Conservation (phyloP, 2,113 vertebrate genomes). For the Arizona elegans region DNA sequence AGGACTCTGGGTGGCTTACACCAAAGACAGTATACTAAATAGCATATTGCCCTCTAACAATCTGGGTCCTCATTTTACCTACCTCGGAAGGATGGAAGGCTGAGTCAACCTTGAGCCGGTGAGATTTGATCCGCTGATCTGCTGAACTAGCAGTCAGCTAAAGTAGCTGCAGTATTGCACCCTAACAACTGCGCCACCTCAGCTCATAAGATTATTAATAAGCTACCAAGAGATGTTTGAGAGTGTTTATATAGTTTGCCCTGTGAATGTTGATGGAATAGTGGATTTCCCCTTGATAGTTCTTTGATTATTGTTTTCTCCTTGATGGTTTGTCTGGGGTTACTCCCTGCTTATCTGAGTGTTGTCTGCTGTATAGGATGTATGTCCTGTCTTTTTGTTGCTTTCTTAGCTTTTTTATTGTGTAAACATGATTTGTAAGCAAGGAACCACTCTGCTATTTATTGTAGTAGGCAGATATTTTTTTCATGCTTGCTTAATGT, state of each 20-base stretch:
- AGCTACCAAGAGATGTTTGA: background rate
- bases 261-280: background rate
- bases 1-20: too few relatives aligned
- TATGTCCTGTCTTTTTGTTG: background rate
- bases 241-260: background rate
- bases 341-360: background rate
- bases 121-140: too few relatives aligned
- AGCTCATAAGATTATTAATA: background rate
- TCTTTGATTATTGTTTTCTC: background rate
- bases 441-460: background rate
- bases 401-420: background rate
- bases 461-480: background rate
- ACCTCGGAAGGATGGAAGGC: too few relatives aligned
- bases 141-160: too few relatives aligned
- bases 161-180: too few relatives aligned
- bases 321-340: background rate
- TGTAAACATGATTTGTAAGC: background rate
- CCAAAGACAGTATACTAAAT: too few relatives aligned
- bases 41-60: too few relatives aligned
- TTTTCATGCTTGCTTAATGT: background rate
- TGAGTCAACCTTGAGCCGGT: too few relatives aligned
- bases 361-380: background rate
- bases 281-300: background rate
- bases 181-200: too few relatives aligned
- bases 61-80: too few relatives aligned